Evolutionary conservation across 2,113 vertebrate genomes (phyloP).

Genomic region (Candoia aspera): DNA sequence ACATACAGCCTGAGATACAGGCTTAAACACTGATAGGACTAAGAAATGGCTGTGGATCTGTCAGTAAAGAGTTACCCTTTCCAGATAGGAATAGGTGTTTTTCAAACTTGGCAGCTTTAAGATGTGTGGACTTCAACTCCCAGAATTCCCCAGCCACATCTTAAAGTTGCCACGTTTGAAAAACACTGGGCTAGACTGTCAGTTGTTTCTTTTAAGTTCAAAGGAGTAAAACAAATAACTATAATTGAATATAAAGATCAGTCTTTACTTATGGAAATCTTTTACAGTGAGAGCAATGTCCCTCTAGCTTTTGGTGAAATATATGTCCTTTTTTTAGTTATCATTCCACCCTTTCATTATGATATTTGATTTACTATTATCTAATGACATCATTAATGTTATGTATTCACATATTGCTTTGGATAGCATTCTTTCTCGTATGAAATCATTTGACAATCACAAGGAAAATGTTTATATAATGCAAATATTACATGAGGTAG

Average conservation of each 20-base stretch:
- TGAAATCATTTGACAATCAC: slow-evolving; percentile 31
- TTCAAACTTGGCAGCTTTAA: too few species aligned
- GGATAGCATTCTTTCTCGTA: slow-evolving; percentile 34
- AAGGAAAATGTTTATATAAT: slow-evolving; percentile 56
- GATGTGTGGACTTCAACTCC: too few species aligned
- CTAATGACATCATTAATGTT: slow-evolving; percentile 10
- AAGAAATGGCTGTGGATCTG: not conserved
- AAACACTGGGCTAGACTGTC: not conserved
- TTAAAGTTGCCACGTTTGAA: too few species aligned
- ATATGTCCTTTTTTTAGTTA: not conserved
- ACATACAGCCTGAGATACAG: not conserved
- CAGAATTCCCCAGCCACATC: too few species aligned
- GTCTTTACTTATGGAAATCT: not conserved
- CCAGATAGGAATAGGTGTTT: not conserved
- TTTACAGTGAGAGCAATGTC: not conserved
- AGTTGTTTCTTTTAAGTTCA: not conserved
- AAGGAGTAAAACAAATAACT: not conserved
- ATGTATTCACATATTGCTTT: slow-evolving; percentile 8
- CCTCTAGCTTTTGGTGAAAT: not conserved
- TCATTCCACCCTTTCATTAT: not conserved
- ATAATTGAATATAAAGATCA: not conserved
- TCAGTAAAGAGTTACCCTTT: not conserved
- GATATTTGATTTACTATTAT: not conserved
- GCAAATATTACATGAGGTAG: slow-evolving; percentile 38
- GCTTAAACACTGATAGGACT: not conserved